These are phyloP conservation scores for Metaphire vulgaris DNA, from an alignment of 1,140 invertebrate species.

Conservation along the genomic window DNA sequence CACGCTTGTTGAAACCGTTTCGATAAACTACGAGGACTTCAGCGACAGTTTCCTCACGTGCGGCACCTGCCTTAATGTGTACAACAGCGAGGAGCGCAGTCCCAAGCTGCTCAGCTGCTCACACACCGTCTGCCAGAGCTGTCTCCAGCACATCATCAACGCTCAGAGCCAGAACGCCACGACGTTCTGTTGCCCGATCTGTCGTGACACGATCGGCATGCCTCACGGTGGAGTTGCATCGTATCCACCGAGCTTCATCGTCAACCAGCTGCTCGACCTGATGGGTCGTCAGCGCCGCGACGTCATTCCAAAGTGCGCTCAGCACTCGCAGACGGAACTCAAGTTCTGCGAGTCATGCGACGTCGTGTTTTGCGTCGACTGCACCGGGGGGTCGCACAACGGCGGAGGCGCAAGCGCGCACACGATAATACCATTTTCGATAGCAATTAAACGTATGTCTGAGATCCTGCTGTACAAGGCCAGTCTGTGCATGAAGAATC, in stretches of 20 bases:
- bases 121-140: slow-evolving; percentile 85
- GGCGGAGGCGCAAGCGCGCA: slow-evolving; percentile 55
- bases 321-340: slow-evolving; percentile 72
- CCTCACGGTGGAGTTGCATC: slow-evolving; percentile 80
- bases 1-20: slow-evolving; percentile 89
- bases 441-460: slow-evolving; percentile 92
- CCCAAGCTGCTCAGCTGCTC: slow-evolving; percentile 89
- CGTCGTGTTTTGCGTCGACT: slow-evolving; percentile 82
- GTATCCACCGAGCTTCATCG: slow-evolving; percentile 84
- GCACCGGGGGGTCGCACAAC: slow-evolving; percentile 53
- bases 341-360: slow-evolving; percentile 93
- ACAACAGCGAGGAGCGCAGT: slow-evolving; percentile 81
- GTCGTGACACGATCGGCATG: slow-evolving; percentile 80
- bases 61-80: slow-evolving; percentile 79
- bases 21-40: slow-evolving; percentile 96
- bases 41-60: slow-evolving; percentile 95
- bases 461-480: slow-evolving; percentile 91
- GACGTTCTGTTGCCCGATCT: slow-evolving; percentile 87
- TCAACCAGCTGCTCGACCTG: slow-evolving; percentile 87
- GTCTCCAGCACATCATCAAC: slow-evolving; percentile 71
- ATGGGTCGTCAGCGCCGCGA: slow-evolving; percentile 79
- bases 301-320: slow-evolving; percentile 84
- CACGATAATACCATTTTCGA: slow-evolving; percentile 88
- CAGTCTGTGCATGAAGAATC: slow-evolving; percentile 56
- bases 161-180: slow-evolving; percentile 59